phyloP scores from a whole-genome alignment of 1,140 invertebrate genomes.

The Cydia fagiglandana region DNA sequence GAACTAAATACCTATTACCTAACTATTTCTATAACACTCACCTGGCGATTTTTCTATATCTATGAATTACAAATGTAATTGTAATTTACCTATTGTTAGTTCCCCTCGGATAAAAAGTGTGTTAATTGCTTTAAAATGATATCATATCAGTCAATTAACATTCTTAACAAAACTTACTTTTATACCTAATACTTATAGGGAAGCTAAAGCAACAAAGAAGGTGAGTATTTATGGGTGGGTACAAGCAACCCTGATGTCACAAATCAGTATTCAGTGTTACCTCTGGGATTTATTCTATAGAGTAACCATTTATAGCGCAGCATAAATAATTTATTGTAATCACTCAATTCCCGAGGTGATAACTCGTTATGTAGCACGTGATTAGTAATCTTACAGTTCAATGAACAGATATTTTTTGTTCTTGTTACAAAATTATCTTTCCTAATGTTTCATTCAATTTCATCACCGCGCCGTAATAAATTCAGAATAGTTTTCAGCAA shows the following conservation, averaged over 20 bases:
- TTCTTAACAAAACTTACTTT: background rate
- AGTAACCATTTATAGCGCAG: background rate
- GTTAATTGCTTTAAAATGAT: background rate
- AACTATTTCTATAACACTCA: too few relatives aligned
- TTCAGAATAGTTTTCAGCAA: slow-evolving; percentile 7
- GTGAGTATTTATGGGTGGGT: too few relatives aligned
- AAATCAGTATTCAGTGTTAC: slow-evolving; percentile 19
- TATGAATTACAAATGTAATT: background rate
- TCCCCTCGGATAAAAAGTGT: background rate
- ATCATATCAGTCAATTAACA: slow-evolving; percentile 3
- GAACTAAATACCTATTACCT: too few relatives aligned
- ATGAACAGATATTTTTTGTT: slow-evolving; percentile 21
- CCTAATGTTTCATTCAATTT: background rate
- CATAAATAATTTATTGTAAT: slow-evolving; percentile 23
- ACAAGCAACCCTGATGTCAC: background rate
- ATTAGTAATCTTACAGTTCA: slow-evolving; percentile 29
- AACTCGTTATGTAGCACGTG: slow-evolving; percentile 27
- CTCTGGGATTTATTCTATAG: slow-evolving; percentile 11
- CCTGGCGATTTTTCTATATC: too few relatives aligned
- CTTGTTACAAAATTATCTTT: slow-evolving; percentile 12
- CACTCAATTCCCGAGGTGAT: slow-evolving; percentile 27
- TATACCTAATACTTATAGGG: too few relatives aligned
- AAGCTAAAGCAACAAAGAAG: too few relatives aligned
- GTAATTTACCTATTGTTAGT: background rate
- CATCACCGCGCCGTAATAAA: slow-evolving; percentile 4